phyloP scores from a whole-genome alignment of 2,888 invertebrate species.

The Coecobrya sp. region DNA sequence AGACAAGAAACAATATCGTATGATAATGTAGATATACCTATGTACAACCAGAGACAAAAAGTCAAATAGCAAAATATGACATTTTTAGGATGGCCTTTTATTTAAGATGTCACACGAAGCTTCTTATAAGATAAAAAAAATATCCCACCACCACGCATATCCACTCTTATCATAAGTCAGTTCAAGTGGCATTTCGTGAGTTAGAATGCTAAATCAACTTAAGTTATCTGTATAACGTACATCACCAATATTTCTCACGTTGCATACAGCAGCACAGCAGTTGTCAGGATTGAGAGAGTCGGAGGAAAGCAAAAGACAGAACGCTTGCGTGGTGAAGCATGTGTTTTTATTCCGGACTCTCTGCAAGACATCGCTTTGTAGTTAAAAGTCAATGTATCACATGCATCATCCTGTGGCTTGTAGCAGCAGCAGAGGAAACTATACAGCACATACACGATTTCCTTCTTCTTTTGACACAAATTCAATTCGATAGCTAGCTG shows the following conservation, averaged over 20 bases:
- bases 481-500: constrained; percentile 13
- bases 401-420: constrained; percentile 14
- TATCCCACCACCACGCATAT: not conserved
- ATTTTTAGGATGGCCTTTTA: constrained; percentile 27
- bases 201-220: not conserved
- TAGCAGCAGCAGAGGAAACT: no score
- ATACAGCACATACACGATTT: no score
- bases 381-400: constrained; percentile 45
- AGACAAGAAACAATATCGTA: not conserved
- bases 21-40: not conserved
- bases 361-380: not conserved
- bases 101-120: constrained; percentile 19
- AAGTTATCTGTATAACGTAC: not conserved
- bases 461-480: constrained; percentile 28
- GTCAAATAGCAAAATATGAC: constrained; percentile 59
- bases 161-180: not conserved
- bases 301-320: not conserved
- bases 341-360: not conserved
- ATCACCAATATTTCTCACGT: not conserved
- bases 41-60: constrained; percentile 45
- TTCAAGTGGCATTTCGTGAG: not conserved
- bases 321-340: not conserved
- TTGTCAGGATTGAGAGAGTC: no score
- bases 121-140: constrained; percentile 26
- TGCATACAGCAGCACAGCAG: not conserved